Percentiles rank a stretch among this genome's conserved stretches.
Evolutionary conservation across 2,113 vertebrate species (phyloP).

Genomic region (Fregata magnificens): DNA sequence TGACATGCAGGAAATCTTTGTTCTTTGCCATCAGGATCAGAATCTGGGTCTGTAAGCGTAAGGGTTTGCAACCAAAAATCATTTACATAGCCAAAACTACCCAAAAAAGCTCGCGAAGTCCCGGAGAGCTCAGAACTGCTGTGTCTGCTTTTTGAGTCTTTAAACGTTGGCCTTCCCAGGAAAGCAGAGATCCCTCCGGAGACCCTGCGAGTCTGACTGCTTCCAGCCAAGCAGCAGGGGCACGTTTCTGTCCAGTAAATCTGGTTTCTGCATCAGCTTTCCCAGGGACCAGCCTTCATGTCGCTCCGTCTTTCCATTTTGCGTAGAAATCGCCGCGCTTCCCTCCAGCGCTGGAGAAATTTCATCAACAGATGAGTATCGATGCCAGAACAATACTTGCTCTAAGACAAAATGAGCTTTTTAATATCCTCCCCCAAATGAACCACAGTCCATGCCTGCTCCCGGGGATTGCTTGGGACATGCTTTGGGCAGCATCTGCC

Average conservation of each 20-base stretch:
- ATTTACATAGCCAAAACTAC: background rate
- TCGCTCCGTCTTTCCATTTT: background rate
- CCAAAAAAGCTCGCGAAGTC: background rate
- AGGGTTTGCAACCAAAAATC: background rate
- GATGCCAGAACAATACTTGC: background rate
- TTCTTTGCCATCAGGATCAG: background rate
- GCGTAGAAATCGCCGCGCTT: accelerated
- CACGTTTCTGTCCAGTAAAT: background rate
- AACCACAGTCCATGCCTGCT: background rate
- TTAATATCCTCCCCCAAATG: background rate
- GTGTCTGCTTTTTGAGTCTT: background rate
- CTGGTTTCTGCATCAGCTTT: constrained; percentile 44
- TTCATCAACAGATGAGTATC: background rate
- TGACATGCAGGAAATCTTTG: background rate
- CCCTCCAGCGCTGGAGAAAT: background rate
- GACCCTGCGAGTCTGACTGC: background rate
- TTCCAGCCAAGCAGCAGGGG: constrained; percentile 11
- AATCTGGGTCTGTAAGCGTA: background rate
- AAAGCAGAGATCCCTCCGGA: constrained; percentile 22
- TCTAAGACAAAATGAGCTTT: background rate
- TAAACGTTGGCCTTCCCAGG: background rate
- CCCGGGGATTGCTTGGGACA: background rate
- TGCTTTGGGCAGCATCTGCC: background rate
- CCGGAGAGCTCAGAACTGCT: background rate
- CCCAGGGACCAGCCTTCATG: background rate